These are phyloP conservation scores for Eublepharis macularius DNA, from an alignment of 2,113 vertebrate genomes.

Conservation along the genomic window DNA sequence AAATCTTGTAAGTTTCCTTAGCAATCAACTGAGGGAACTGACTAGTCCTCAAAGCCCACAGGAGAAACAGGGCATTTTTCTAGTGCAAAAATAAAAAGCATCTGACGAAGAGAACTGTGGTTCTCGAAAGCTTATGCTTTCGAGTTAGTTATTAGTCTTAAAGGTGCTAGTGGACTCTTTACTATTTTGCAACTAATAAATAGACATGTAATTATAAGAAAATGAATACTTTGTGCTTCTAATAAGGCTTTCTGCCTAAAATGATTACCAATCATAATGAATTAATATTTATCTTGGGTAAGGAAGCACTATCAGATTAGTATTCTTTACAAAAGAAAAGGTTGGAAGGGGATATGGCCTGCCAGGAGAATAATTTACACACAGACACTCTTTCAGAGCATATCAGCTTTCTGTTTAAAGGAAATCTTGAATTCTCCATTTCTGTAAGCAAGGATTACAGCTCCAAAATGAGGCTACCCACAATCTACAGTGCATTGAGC, in stretches of 20 bases:
- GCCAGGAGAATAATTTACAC: neutral
- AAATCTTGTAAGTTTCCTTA: too few relatives aligned
- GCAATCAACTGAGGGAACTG: too few relatives aligned
- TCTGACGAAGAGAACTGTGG: too few relatives aligned
- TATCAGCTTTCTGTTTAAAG: too few relatives aligned
- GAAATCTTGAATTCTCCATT: neutral
- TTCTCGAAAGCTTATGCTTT: too few relatives aligned
- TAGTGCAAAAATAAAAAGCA: too few relatives aligned
- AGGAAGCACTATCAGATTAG: neutral
- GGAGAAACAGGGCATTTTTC: too few relatives aligned
- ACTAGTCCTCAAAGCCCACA: too few relatives aligned
- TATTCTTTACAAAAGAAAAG: neutral
- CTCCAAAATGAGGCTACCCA: neutral
- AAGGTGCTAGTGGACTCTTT: too few relatives aligned
- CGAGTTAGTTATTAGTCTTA: too few relatives aligned
- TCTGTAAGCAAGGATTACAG: neutral
- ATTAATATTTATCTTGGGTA: neutral
- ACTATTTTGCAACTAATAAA: too few relatives aligned
- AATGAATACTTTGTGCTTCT: neutral
- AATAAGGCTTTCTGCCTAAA: neutral
- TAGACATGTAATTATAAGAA: neutral
- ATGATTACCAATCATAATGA: neutral
- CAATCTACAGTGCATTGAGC: neutral
- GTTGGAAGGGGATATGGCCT: neutral
- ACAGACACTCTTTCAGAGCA: neutral